Evolutionary conservation across 2,888 invertebrate species (phyloP).

Genomic region (Bruchidius siliquastri): DNA sequence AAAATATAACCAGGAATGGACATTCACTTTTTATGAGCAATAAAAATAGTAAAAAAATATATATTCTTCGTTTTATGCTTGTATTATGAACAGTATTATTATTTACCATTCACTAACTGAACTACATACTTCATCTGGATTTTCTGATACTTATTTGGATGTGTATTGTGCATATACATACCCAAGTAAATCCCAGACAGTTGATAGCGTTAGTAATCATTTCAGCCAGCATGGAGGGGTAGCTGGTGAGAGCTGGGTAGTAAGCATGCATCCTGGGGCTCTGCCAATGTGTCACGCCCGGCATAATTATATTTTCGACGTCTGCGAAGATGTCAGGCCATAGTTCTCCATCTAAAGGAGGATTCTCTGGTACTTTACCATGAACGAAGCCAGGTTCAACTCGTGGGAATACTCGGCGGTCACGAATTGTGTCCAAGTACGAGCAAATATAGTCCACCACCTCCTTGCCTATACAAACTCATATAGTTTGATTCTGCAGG

Average conservation of each 20-base stretch:
- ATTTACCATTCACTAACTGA: no score
- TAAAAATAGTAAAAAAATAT: no score
- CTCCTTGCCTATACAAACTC: constrained; percentile 63
- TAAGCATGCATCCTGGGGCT: constrained; percentile 98
- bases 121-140: no score
- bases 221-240: constrained; percentile 90
- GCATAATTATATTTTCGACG: constrained; percentile 92
- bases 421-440: constrained; percentile 87
- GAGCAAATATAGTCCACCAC: constrained; percentile 98
- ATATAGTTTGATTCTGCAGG: no score
- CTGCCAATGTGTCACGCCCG: constrained; percentile 96
- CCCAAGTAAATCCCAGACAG: constrained; percentile 96
- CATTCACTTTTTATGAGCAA: no score
- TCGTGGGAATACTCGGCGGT: constrained; percentile 85
- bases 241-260: constrained; percentile 92
- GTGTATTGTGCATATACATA: no score
- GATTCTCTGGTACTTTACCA: constrained; percentile 76
- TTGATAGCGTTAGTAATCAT: constrained; percentile 94
- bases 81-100: no score
- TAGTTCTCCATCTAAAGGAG: constrained; percentile 80
- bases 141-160: no score
- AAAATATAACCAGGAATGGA: no score
- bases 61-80: no score
- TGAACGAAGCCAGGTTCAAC: constrained; percentile 93
- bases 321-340: constrained; percentile 92